A percentile compares a stretch with the other conserved stretches of the same genome.
Evolutionary conservation across 2,113 vertebrate genomes (phyloP).

Genomic region (Pristiophorus japonicus): DNA sequence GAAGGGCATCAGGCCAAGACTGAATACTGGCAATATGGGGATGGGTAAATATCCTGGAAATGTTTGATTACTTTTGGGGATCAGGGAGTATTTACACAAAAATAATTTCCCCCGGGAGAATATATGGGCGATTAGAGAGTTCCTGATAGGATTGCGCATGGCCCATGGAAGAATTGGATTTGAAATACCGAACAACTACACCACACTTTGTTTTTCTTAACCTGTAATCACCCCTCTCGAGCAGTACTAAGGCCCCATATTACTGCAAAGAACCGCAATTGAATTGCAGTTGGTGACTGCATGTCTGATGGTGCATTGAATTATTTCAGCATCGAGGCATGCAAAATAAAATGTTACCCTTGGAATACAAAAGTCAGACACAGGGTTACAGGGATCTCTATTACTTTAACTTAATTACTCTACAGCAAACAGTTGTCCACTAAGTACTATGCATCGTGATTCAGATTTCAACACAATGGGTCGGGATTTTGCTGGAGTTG

Average conservation of each 20-base stretch:
- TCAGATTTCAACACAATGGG: background rate
- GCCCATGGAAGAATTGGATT: background rate
- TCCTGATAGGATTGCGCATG: background rate
- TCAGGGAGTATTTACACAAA: conserved; percentile 27
- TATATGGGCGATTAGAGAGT: background rate
- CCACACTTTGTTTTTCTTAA: no score
- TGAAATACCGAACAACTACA: background rate
- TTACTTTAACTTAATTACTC: background rate
- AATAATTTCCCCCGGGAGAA: background rate
- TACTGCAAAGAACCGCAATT: background rate
- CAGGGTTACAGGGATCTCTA: background rate
- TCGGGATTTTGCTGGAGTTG: background rate
- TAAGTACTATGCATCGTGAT: background rate
- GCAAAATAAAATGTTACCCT: background rate
- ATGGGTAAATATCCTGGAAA: background rate
- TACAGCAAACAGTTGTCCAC: background rate
- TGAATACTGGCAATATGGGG: background rate
- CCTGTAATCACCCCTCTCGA: background rate
- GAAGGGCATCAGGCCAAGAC: no score
- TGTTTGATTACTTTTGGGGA: background rate
- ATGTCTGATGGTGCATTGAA: background rate
- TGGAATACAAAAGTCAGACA: background rate
- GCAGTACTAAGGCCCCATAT: background rate
- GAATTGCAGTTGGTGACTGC: background rate
- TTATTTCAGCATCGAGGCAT: background rate